phyloP scores from a whole-genome alignment of 2,888 invertebrate species.

The Synergus itoensis region DNA sequence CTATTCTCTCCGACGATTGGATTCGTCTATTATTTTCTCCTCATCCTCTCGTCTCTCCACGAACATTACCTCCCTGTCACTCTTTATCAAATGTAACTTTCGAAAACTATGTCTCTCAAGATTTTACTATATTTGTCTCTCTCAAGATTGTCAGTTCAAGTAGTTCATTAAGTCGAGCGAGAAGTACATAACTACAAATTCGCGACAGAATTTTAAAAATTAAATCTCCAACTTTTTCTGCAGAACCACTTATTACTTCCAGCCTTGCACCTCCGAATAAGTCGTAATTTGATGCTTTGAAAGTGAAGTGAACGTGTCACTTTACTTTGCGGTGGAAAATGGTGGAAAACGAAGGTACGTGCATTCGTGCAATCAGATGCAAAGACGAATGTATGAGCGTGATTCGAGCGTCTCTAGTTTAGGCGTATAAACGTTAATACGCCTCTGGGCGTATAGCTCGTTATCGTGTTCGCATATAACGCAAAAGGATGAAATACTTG shows the following conservation, averaged over 20 bases:
- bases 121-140: conserved; percentile 11
- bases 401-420: conserved; percentile 20
- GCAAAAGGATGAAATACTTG: conserved; percentile 26
- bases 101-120: not conserved
- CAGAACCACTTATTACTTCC: not conserved
- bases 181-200: too few relatives aligned
- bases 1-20: conserved; percentile 21
- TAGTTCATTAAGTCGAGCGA: too few relatives aligned
- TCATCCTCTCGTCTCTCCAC: conserved; percentile 7
- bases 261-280: conserved; percentile 6
- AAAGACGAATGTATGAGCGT: conserved; percentile 33
- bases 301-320: conserved; percentile 15
- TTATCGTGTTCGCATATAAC: conserved; percentile 10
- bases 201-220: too few relatives aligned
- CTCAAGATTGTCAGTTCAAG: not conserved
- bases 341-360: conserved; percentile 1
- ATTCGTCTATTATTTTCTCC: conserved; percentile 38
- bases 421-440: conserved; percentile 21
- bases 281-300: conserved; percentile 10
- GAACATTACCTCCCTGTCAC: conserved; percentile 27
- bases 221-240: too few relatives aligned
- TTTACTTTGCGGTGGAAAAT: not conserved
- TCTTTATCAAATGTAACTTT: conserved; percentile 21
- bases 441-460: conserved; percentile 29
- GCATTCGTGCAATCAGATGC: conserved; percentile 22